A percentile compares a stretch with the other conserved stretches of the same genome.
Conservation (phyloP, 2,797 vertebrate species). For the Eidolon dupreanum region DNA sequence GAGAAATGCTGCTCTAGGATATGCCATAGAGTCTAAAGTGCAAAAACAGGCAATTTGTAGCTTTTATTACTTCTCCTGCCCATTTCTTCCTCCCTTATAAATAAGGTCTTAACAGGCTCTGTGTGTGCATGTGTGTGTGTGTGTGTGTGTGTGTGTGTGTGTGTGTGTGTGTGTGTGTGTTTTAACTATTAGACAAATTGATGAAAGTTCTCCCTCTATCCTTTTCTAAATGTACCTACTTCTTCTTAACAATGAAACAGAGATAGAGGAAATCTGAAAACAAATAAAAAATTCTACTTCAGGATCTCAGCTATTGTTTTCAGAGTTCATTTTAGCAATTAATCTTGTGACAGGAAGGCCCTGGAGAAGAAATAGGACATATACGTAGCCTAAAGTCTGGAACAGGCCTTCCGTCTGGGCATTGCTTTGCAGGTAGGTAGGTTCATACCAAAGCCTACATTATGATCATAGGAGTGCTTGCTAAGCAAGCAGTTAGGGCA, state of each 20-base stretch:
- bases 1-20: neutral
- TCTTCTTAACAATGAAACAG: neutral
- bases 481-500: neutral
- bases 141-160: neutral
- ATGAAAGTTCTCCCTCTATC: neutral
- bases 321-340: neutral
- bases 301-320: neutral
- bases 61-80: neutral
- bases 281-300: neutral
- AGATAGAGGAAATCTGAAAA: constrained; percentile 6
- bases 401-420: neutral
- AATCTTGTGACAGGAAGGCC: neutral
- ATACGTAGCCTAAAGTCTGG: neutral
- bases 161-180: neutral
- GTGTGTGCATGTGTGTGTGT: neutral
- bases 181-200: neutral
- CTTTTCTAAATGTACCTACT: neutral
- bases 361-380: neutral
- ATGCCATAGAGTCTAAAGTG: neutral
- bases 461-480: neutral
- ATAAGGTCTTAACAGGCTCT: neutral
- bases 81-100: neutral
- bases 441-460: neutral
- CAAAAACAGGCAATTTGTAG: neutral
- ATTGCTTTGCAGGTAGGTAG: neutral